Conservation (phyloP, 2,888 invertebrate genomes). For the Drosophila putrida region DNA sequence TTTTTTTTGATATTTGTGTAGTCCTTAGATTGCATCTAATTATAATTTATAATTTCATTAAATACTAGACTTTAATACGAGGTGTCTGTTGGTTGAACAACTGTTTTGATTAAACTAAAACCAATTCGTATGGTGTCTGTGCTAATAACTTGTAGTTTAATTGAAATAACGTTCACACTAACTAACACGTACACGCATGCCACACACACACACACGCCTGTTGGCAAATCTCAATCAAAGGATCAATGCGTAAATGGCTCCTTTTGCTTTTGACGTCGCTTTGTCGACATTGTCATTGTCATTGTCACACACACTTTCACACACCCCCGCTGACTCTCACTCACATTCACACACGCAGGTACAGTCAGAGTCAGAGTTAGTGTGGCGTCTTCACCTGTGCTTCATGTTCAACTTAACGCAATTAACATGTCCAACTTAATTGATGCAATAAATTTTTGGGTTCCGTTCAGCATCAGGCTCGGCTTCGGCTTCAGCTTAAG, state of each 20-base stretch:
- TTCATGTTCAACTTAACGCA: conserved; percentile 82
- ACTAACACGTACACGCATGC: conserved; percentile 39
- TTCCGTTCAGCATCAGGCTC: conserved; percentile 16
- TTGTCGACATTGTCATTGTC: conserved; percentile 63
- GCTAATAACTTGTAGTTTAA: conserved; percentile 56
- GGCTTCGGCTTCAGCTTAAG: background rate
- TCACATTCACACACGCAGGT: conserved; percentile 18
- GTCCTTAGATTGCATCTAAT: no score
- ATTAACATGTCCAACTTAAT: conserved; percentile 82
- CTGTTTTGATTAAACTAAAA: no score
- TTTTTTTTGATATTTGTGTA: no score
- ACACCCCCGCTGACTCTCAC: conserved; percentile 13
- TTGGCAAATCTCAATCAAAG: conserved; percentile 66
- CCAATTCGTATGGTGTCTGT: conserved; percentile 2
- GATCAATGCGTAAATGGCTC: conserved; percentile 68
- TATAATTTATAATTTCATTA: no score
- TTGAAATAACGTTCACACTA: conserved; percentile 70
- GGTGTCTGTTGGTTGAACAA: background rate
- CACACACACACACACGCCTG: conserved; percentile 12
- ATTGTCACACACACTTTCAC: conserved; percentile 18
- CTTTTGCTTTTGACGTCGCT: conserved; percentile 66
- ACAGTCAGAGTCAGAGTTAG: conserved; percentile 14
- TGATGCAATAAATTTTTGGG: conserved; percentile 82
- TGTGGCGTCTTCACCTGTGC: conserved; percentile 59
- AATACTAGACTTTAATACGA: background rate